These are phyloP conservation scores for Trisateles emortualis DNA, from an alignment of 2,888 invertebrate species.

Conservation along the genomic window DNA sequence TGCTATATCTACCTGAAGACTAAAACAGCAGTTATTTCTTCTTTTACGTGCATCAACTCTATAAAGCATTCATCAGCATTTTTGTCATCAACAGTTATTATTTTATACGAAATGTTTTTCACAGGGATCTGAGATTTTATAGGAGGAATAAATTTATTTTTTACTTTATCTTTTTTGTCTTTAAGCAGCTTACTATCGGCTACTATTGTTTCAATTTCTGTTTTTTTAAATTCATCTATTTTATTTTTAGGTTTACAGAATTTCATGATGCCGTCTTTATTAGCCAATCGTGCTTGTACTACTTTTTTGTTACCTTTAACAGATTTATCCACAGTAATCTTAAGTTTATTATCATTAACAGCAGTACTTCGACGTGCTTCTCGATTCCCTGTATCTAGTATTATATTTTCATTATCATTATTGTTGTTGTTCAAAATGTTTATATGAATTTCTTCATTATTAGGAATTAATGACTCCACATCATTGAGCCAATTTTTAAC, in stretches of 20 bases:
- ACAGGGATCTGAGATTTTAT: conserved; percentile 69
- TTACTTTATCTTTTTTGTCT: conserved; percentile 54
- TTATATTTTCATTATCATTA: neutral
- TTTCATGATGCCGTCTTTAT: conserved; percentile 77
- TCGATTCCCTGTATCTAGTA: neutral
- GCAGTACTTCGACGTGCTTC: neutral
- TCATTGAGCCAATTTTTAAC: conserved; percentile 72
- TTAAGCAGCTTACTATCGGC: conserved; percentile 12
- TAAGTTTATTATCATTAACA: conserved; percentile 2
- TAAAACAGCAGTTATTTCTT: conserved; percentile 54
- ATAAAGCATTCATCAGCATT: conserved; percentile 33
- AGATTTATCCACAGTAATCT: conserved; percentile 22
- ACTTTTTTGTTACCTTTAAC: conserved; percentile 52
- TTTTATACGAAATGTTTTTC: conserved; percentile 57
- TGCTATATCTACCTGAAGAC: conserved; percentile 52
- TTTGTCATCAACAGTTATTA: conserved; percentile 49
- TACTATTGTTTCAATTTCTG: neutral
- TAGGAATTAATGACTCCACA: conserved; percentile 45
- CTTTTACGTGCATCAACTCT: neutral
- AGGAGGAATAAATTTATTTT: conserved; percentile 69
- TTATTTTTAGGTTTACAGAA: conserved; percentile 61
- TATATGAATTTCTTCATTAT: conserved; percentile 23
- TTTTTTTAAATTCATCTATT: neutral
- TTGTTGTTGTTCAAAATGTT: conserved; percentile 7
- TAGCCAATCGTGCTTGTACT: conserved; percentile 70